These are phyloP conservation scores for Ciona savignyi DNA, from an alignment of 23 tunicate species.

Conservation along the genomic window DNA sequence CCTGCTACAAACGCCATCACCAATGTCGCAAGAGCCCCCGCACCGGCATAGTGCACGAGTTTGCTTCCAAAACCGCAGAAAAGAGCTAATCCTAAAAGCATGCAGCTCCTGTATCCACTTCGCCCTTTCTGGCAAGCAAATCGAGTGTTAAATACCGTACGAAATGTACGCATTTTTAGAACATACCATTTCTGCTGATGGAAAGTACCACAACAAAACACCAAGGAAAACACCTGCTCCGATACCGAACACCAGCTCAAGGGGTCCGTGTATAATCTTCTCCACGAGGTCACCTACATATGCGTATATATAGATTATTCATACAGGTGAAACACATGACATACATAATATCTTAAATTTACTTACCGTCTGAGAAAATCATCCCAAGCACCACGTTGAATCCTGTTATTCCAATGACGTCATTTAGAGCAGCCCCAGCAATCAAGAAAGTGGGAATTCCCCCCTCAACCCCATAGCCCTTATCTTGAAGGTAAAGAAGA, in stretches of 20 bases:
- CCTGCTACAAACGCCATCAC: too few relatives aligned
- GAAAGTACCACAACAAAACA: constrained; percentile 26
- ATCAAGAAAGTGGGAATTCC: too few relatives aligned
- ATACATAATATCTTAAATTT: too few relatives aligned
- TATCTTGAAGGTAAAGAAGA: constrained; percentile 12
- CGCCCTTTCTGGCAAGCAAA: constrained; percentile 18
- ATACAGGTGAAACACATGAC: too few relatives aligned
- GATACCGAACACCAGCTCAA: constrained; percentile 31
- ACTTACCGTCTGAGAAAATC: constrained; percentile 30
- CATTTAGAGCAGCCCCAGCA: constrained; percentile 29
- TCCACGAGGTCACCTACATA: constrained; percentile 25
- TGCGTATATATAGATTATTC: too few relatives aligned
- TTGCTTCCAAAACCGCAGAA: constrained; percentile 42
- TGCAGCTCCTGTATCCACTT: constrained; percentile 11
- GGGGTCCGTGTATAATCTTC: constrained; percentile 36
- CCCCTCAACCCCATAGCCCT: too few relatives aligned
- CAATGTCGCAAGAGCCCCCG: constrained; percentile 50
- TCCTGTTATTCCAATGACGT: constrained; percentile 24
- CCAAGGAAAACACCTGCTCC: constrained; percentile 30
- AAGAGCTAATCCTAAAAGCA: constrained; percentile 33
- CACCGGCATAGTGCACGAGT: constrained; percentile 24
- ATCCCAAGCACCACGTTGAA: constrained; percentile 35
- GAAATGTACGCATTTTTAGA: too few relatives aligned
- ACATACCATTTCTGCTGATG: constrained; percentile 18
- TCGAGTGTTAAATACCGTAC: too few relatives aligned